A percentile compares a stretch with the other conserved stretches of the same genome.
Conservation (phyloP, 2,113 vertebrate species). For the Cettia cetti region DNA sequence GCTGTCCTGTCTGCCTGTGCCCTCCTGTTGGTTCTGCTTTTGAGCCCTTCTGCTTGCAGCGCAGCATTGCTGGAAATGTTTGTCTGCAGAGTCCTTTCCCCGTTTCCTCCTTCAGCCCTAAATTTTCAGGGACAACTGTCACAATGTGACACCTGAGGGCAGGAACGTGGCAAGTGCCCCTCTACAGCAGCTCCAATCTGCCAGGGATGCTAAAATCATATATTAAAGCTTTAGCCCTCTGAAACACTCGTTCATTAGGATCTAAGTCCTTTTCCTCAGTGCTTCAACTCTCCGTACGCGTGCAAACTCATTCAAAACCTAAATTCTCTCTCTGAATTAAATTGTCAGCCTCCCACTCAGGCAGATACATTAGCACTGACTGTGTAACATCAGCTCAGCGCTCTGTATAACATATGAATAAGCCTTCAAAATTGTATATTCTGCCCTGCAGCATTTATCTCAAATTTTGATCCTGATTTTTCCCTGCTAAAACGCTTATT, state of each 20-base stretch:
- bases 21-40: not conserved
- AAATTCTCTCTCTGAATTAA: slow-evolving; percentile 36
- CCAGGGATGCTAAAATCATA: not conserved
- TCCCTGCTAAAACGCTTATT: not conserved
- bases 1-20: not conserved
- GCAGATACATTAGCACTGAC: slow-evolving; percentile 30
- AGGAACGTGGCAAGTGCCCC: fast-evolving
- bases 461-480: slow-evolving; percentile 36
- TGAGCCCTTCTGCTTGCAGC: not conserved
- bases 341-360: slow-evolving; percentile 43
- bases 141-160: fast-evolving
- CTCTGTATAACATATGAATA: slow-evolving; percentile 27
- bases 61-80: not conserved
- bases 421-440: slow-evolving; percentile 43
- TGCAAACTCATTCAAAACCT: slow-evolving; percentile 20
- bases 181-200: not conserved
- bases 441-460: slow-evolving; percentile 45
- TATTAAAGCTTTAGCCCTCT: not conserved
- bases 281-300: not conserved
- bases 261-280: not conserved
- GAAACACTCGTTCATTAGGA: not conserved
- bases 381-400: slow-evolving; percentile 27
- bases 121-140: not conserved
- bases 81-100: fast-evolving
- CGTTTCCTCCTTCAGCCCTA: not conserved